Percentiles rank a stretch among this genome's conserved stretches.
These are phyloP conservation scores for Harpalus rufipes DNA, from an alignment of 2,888 invertebrate genomes.

Conservation along the genomic window DNA sequence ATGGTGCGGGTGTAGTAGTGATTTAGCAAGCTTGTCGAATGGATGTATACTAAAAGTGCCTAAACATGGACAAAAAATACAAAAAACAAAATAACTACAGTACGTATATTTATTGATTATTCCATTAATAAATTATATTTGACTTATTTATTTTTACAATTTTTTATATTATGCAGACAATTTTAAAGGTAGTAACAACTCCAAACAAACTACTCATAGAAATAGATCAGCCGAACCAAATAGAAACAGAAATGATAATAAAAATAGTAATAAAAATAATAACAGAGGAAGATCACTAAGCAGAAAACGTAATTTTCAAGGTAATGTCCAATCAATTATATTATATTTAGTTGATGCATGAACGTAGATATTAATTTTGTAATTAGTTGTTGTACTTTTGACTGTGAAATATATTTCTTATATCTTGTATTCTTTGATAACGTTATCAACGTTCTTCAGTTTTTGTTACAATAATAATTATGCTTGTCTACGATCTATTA, in stretches of 20 bases:
- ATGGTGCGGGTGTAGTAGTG: background rate
- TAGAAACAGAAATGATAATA: background rate
- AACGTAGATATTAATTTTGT: background rate
- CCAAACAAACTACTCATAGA: background rate
- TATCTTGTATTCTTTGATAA: no score
- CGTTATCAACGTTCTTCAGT: no score
- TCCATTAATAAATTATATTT: background rate
- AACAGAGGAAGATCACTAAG: background rate
- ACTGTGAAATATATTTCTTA: no score
- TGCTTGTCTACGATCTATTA: no score
- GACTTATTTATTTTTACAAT: background rate
- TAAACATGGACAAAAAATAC: background rate
- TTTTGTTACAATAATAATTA: no score
- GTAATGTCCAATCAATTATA: background rate
- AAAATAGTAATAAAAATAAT: background rate
- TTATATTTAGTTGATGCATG: background rate
- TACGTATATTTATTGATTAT: background rate
- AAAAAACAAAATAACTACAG: background rate
- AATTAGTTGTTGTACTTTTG: no score
- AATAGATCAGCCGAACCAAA: background rate
- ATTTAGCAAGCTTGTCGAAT: background rate
- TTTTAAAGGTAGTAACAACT: background rate
- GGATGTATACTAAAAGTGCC: background rate
- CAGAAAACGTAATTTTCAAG: background rate
- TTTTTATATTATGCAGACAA: background rate